These are phyloP conservation scores for Drosophila subpulchrella DNA, from an alignment of 1,140 invertebrate genomes.

Conservation along the genomic window DNA sequence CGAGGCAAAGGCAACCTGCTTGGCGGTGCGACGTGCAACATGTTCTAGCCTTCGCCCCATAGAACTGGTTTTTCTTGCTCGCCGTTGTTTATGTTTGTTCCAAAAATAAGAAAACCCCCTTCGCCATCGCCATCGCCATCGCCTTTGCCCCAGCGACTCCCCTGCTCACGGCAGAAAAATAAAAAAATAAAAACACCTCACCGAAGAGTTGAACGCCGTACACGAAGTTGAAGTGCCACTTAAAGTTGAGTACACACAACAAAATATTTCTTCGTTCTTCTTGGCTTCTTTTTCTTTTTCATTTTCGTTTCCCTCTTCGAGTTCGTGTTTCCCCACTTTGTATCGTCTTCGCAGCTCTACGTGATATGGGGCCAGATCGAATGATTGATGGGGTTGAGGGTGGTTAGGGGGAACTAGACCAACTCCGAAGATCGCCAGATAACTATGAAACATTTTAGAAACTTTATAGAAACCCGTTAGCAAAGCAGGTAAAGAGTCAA, in stretches of 20 bases:
- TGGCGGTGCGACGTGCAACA: constrained; percentile 53
- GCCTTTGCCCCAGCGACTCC: constrained; percentile 4
- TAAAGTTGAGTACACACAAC: constrained; percentile 56
- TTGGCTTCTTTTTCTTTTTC: neutral
- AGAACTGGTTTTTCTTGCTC: constrained; percentile 54
- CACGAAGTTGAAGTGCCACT: constrained; percentile 58
- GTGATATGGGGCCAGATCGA: constrained; percentile 52
- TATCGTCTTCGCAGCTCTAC: constrained; percentile 25
- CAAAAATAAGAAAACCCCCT: constrained; percentile 65
- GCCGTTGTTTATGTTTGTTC: constrained; percentile 73
- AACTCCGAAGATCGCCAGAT: constrained; percentile 24
- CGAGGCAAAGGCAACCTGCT: constrained; percentile 41
- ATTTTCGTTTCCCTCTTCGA: constrained; percentile 1
- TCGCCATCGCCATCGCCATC: neutral
- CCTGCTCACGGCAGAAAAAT: constrained; percentile 25
- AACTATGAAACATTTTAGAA: constrained; percentile 14
- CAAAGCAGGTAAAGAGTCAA: neutral
- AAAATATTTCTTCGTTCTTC: constrained; percentile 42
- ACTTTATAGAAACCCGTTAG: neutral
- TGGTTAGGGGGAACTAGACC: constrained; percentile 13
- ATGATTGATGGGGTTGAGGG: constrained; percentile 52
- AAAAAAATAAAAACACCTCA: constrained; percentile 31
- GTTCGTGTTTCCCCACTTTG: neutral
- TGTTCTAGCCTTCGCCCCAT: constrained; percentile 62
- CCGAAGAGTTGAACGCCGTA: constrained; percentile 26